Conservation (phyloP, 2,797 vertebrate genomes). For the Cyprinella venusta region DNA sequence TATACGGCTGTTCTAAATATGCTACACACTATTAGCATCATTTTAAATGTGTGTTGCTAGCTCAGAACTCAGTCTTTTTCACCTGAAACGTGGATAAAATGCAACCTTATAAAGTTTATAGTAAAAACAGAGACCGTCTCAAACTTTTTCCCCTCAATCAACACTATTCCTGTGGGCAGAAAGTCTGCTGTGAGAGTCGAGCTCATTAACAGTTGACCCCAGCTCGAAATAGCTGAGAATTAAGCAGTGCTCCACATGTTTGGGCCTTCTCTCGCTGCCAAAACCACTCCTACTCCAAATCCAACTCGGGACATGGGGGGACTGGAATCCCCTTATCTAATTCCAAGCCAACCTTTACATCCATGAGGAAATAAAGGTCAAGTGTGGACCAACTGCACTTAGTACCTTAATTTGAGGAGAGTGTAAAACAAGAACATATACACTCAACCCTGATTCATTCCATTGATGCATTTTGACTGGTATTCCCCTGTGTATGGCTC, state of each 20-base stretch:
- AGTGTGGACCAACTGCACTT: slow-evolving; percentile 42
- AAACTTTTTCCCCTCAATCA: slow-evolving; percentile 17
- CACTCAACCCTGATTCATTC: slow-evolving; percentile 54
- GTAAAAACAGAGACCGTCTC: slow-evolving; percentile 41
- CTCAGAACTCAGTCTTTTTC: slow-evolving; percentile 3
- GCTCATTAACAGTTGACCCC: slow-evolving; percentile 57
- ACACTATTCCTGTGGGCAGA: slow-evolving; percentile 30
- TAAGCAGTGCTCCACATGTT: slow-evolving; percentile 58
- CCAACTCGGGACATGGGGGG: slow-evolving; percentile 46
- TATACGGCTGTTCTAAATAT: background rate
- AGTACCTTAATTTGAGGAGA: slow-evolving; percentile 52
- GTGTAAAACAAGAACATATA: slow-evolving; percentile 47
- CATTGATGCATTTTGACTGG: slow-evolving; percentile 36
- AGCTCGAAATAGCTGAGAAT: slow-evolving; percentile 50
- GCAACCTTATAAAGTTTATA: slow-evolving; percentile 30
- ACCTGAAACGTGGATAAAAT: background rate
- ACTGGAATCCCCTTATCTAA: slow-evolving; percentile 59
- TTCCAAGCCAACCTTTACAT: slow-evolving; percentile 60
- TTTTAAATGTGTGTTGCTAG: background rate
- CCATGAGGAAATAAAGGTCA: slow-evolving; percentile 57
- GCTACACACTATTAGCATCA: slow-evolving; percentile 13
- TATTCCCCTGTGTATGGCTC: slow-evolving; percentile 48
- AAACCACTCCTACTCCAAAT: slow-evolving; percentile 46
- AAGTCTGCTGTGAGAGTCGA: slow-evolving; percentile 36
- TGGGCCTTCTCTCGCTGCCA: slow-evolving; percentile 37